These are phyloP conservation scores for Agrotis exclamationis DNA, from an alignment of 2,888 invertebrate species.

Conservation along the genomic window DNA sequence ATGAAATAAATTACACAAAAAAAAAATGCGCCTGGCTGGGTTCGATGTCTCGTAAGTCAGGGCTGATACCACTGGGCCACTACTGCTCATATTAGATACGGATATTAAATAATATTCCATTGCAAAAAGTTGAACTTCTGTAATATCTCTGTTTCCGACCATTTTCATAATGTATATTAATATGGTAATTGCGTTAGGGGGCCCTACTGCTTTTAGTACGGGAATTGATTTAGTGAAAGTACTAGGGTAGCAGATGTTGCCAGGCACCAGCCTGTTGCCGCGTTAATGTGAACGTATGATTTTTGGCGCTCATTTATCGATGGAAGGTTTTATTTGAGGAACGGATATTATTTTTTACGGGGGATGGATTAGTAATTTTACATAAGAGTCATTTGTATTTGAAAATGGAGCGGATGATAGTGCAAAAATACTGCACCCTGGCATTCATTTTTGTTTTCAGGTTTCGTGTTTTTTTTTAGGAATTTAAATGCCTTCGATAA, in stretches of 20 bases:
- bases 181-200: slow-evolving; percentile 56
- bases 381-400: too few relatives aligned
- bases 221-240: slow-evolving; percentile 60
- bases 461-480: too few relatives aligned
- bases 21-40: too few relatives aligned
- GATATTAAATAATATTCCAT: neutral
- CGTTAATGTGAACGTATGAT: slow-evolving; percentile 25
- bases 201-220: slow-evolving; percentile 55
- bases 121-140: slow-evolving; percentile 32
- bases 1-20: too few relatives aligned
- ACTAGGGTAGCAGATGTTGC: slow-evolving; percentile 45
- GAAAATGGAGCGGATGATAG: too few relatives aligned
- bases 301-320: slow-evolving; percentile 19
- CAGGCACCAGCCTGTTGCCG: slow-evolving; percentile 41
- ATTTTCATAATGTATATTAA: slow-evolving; percentile 61
- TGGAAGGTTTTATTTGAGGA: neutral
- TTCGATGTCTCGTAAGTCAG: too few relatives aligned
- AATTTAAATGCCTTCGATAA: too few relatives aligned
- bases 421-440: too few relatives aligned
- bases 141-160: neutral
- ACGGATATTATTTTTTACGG: neutral
- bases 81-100: too few relatives aligned
- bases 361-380: too few relatives aligned
- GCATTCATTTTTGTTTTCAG: too few relatives aligned
- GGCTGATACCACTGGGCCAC: too few relatives aligned